Evolutionary conservation across 2,113 vertebrate genomes (phyloP).

Genomic region (Cavia aperea): DNA sequence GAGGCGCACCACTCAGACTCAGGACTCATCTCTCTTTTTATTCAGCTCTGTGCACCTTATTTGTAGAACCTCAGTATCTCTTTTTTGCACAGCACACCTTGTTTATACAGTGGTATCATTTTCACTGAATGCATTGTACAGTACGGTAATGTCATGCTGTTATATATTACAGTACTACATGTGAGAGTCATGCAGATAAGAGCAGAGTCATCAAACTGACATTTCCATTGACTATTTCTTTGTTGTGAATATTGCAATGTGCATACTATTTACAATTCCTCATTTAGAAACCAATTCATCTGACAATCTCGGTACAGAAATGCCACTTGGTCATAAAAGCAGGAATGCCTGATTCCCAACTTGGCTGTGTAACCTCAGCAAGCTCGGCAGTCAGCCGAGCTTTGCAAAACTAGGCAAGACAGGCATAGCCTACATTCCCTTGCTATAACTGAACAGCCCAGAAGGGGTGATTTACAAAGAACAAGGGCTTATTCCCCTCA

Average conservation of each 20-base stretch:
- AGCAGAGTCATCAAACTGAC: not conserved
- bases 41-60: not conserved
- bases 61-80: not conserved
- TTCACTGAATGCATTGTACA: not conserved
- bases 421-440: not conserved
- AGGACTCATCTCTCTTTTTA: not conserved
- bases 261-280: not conserved
- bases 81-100: not conserved
- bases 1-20: not conserved
- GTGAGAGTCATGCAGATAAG: not conserved
- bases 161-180: not conserved
- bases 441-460: not conserved
- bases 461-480: not conserved
- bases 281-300: not conserved
- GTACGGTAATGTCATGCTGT: not conserved
- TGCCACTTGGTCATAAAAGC: not conserved
- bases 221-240: not conserved
- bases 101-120: not conserved
- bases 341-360: not conserved
- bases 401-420: not conserved
- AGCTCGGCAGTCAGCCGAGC: not conserved
- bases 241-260: not conserved
- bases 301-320: not conserved
- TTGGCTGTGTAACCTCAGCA: not conserved
- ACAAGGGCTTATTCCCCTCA: not conserved